Evolutionary conservation across 2,888 invertebrate genomes (phyloP).

Genomic region (Urechis unicinctus): DNA sequence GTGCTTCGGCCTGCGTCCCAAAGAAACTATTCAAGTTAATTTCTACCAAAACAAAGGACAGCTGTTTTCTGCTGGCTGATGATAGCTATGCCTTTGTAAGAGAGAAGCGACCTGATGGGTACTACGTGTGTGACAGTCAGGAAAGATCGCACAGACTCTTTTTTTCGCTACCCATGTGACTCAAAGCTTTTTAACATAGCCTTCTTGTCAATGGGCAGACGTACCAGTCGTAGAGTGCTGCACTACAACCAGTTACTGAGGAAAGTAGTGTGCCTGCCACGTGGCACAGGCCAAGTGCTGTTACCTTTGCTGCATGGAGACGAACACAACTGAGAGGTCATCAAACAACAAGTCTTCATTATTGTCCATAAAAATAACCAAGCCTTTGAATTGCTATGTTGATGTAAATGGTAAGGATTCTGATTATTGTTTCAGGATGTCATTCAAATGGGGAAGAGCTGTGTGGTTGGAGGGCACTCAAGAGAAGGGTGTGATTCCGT

Average conservation of each 20-base stretch:
- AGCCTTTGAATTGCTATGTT: not conserved
- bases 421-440: not conserved
- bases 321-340: not conserved
- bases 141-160: no score
- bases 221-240: not conserved
- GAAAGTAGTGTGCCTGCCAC: not conserved
- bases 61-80: conserved; percentile 2
- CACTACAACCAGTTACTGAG: not conserved
- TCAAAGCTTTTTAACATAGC: not conserved
- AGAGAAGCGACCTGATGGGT: not conserved
- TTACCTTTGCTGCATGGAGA: not conserved
- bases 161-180: no score
- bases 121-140: not conserved
- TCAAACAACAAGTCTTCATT: no score
- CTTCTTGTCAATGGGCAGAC: not conserved
- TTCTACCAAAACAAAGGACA: not conserved
- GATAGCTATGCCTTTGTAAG: conserved; percentile 1
- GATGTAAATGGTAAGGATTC: not conserved
- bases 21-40: not conserved
- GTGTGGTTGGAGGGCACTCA: not conserved
- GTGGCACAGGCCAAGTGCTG: not conserved
- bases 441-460: not conserved
- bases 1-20: not conserved
- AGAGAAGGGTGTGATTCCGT: not conserved
- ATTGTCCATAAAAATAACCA: not conserved